Percentiles rank a stretch among this genome's conserved stretches.
These are phyloP conservation scores for Heliconius aoede DNA, from an alignment of 2,888 invertebrate genomes.

Conservation along the genomic window DNA sequence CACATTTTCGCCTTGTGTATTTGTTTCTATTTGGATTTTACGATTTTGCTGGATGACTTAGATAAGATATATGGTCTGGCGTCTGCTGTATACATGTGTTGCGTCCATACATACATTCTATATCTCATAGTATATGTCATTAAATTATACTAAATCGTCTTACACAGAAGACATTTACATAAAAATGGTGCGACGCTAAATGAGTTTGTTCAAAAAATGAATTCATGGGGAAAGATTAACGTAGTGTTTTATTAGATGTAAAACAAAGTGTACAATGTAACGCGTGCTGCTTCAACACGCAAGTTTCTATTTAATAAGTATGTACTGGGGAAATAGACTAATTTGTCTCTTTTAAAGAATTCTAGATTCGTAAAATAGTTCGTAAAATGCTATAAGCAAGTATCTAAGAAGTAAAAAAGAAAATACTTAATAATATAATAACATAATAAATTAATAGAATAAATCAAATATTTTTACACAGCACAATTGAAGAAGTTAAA, in stretches of 20 bases:
- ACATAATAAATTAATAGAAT: no score
- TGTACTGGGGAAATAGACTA: neutral
- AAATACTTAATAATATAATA: no score
- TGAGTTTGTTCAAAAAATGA: neutral
- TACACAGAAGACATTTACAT: neutral
- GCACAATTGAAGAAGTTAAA: no score
- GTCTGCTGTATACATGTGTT: no score
- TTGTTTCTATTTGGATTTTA: neutral
- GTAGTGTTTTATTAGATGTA: neutral
- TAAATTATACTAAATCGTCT: neutral
- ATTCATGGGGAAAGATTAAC: neutral
- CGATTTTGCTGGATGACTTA: neutral
- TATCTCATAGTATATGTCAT: no score
- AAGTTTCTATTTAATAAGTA: neutral
- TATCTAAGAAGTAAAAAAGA: no score
- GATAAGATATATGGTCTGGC: no score
- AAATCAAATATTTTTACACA: no score
- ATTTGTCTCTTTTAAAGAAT: neutral
- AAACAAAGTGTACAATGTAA: neutral
- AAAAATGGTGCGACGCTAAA: neutral
- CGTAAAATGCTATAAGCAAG: no score
- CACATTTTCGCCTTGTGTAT: neutral
- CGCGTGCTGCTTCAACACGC: neutral
- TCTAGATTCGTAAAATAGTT: no score
- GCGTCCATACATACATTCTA: no score